Conservation (phyloP, 2,888 invertebrate genomes). For the Drosophila sordidapex region DNA sequence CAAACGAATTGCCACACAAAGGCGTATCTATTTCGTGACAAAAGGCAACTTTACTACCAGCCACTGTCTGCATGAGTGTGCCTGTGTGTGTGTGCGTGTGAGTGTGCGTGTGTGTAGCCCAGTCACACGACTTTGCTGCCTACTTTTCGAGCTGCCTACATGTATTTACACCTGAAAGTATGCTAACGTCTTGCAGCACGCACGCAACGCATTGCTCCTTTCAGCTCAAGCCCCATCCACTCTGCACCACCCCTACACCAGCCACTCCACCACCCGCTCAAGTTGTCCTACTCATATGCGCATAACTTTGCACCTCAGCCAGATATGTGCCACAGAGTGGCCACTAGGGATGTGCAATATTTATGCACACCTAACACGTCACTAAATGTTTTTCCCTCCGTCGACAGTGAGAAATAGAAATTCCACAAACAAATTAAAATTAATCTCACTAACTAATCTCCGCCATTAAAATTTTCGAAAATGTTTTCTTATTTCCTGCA, state of each 20-base stretch:
- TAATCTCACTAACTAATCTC: neutral
- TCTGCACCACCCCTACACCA: neutral
- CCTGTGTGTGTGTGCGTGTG: conserved; percentile 27
- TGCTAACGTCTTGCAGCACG: conserved; percentile 82
- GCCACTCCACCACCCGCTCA: neutral
- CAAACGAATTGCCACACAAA: conserved; percentile 62
- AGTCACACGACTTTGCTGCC: conserved; percentile 41
- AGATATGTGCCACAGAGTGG: conserved; percentile 32
- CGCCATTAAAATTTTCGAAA: neutral
- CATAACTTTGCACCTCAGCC: conserved; percentile 76
- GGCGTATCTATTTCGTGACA: conserved; percentile 80
- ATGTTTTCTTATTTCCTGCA: neutral
- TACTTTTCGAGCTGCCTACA: conserved; percentile 57
- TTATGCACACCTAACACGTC: conserved; percentile 13
- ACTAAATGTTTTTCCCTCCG: neutral
- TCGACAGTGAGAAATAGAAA: neutral
- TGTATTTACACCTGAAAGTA: conserved; percentile 80
- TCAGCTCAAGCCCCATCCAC: conserved; percentile 1
- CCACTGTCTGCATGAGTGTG: neutral
- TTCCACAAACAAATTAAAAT: neutral
- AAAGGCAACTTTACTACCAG: conserved; percentile 72
- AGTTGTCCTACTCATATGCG: conserved; percentile 56
- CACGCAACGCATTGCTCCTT: conserved; percentile 63
- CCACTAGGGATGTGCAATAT: conserved; percentile 35
- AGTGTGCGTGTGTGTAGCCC: conserved; percentile 12